These are phyloP conservation scores for Drosophila macrothrix DNA, from an alignment of 2,888 invertebrate species.

Conservation along the genomic window DNA sequence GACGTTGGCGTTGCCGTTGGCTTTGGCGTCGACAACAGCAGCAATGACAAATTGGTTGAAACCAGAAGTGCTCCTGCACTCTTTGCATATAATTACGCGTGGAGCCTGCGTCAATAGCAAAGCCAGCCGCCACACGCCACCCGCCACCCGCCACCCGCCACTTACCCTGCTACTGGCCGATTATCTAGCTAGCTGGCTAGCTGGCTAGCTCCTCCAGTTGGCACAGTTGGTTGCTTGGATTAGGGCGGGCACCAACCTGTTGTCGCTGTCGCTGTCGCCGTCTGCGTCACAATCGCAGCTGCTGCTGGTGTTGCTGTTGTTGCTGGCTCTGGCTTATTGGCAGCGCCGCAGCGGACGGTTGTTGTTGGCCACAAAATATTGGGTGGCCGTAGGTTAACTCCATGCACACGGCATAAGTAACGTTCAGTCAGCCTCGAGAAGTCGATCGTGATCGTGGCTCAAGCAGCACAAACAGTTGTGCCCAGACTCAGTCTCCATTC, in stretches of 20 bases:
- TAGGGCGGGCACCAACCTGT: slow-evolving; percentile 57
- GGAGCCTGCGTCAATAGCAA: slow-evolving; percentile 29
- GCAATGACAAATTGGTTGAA: slow-evolving; percentile 72
- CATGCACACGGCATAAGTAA: slow-evolving; percentile 78
- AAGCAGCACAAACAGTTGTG: slow-evolving; percentile 49
- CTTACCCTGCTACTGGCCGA: not conserved
- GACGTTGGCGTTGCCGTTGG: not conserved
- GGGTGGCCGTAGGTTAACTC: slow-evolving; percentile 76
- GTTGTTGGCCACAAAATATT: slow-evolving; percentile 47
- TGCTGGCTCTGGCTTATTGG: not conserved
- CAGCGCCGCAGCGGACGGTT: slow-evolving; percentile 1
- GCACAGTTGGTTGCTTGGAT: slow-evolving; percentile 27
- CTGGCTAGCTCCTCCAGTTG: slow-evolving; percentile 6
- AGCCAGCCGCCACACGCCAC: not conserved
- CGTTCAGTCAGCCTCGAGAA: slow-evolving; percentile 78
- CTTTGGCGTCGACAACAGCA: slow-evolving; percentile 27
- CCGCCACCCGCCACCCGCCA: not conserved
- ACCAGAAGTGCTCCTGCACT: slow-evolving; percentile 77
- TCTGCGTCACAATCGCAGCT: slow-evolving; percentile 28
- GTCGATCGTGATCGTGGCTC: slow-evolving; percentile 77
- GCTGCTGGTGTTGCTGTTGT: not conserved
- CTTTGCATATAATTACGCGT: slow-evolving; percentile 63
- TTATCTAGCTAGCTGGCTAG: slow-evolving; percentile 6
- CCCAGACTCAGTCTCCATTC: slow-evolving; percentile 33
- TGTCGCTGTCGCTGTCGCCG: slow-evolving; percentile 39